These are phyloP conservation scores for Campoplex nolae DNA, from an alignment of 2,888 invertebrate genomes.

Conservation along the genomic window DNA sequence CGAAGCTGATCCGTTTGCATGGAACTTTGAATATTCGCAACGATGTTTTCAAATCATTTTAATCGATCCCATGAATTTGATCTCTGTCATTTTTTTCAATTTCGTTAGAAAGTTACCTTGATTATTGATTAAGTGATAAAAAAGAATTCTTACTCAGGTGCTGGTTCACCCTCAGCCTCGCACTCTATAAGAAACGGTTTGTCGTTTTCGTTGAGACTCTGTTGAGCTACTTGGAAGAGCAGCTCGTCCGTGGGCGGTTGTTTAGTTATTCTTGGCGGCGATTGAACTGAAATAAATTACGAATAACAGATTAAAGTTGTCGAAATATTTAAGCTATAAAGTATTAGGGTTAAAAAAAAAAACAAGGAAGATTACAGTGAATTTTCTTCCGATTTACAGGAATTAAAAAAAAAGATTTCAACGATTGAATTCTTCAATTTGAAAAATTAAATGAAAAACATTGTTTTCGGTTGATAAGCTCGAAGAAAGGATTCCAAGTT, in stretches of 20 bases:
- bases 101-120: background rate
- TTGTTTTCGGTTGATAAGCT: background rate
- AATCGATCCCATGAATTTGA: too few species aligned
- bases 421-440: background rate
- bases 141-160: conserved; percentile 90
- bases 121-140: background rate
- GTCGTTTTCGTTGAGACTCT: conserved; percentile 93
- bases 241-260: conserved; percentile 96
- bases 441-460: background rate
- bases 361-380: conserved; percentile 6
- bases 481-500: too few species aligned
- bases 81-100: too few species aligned
- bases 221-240: conserved; percentile 94
- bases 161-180: conserved; percentile 97
- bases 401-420: background rate
- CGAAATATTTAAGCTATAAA: conserved; percentile 7
- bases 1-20: too few species aligned
- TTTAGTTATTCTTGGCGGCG: conserved; percentile 96
- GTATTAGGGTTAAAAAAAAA: conserved; percentile 20
- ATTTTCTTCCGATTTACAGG: background rate
- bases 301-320: conserved; percentile 56
- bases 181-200: conserved; percentile 98
- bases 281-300: conserved; percentile 88
- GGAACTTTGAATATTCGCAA: background rate
- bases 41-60: background rate